Conservation (phyloP, 1,140 invertebrate species). For the Wasmannia auropunctata region DNA sequence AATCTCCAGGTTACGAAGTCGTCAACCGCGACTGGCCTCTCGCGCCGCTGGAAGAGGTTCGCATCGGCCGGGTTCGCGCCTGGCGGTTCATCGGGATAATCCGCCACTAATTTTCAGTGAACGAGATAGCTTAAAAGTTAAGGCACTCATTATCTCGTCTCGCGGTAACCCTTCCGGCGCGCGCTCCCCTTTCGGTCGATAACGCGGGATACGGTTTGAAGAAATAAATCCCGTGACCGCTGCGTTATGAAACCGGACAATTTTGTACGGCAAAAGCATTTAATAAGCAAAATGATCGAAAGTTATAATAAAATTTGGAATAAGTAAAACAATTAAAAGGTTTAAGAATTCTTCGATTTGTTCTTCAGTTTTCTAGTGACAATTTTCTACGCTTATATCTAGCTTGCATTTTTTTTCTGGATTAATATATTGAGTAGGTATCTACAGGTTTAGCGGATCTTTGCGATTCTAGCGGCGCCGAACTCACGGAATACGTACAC, state of each 20-base stretch:
- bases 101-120: constrained; percentile 60
- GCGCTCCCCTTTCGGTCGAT: not conserved
- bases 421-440: not conserved
- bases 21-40: constrained; percentile 71
- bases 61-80: constrained; percentile 66
- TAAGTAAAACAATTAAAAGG: not conserved
- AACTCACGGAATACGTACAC: not conserved
- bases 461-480: not conserved
- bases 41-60: constrained; percentile 45
- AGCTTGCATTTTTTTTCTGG: not conserved
- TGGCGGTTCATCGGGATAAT: constrained; percentile 63
- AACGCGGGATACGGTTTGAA: not conserved
- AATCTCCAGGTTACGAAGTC: constrained; percentile 79
- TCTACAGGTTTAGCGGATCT: not conserved
- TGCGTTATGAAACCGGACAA: not conserved
- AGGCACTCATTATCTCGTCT: constrained; percentile 1
- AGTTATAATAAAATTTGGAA: not conserved
- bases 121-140: constrained; percentile 31
- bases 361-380: not conserved
- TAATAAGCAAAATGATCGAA: not conserved
- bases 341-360: not conserved
- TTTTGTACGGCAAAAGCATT: not conserved
- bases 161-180: not conserved
- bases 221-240: not conserved
- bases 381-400: not conserved